Evolutionary conservation across 2,113 vertebrate genomes (phyloP), one percentile per base, ranked within the genome.

Genomic region (Laticauda colubrina): DNA sequence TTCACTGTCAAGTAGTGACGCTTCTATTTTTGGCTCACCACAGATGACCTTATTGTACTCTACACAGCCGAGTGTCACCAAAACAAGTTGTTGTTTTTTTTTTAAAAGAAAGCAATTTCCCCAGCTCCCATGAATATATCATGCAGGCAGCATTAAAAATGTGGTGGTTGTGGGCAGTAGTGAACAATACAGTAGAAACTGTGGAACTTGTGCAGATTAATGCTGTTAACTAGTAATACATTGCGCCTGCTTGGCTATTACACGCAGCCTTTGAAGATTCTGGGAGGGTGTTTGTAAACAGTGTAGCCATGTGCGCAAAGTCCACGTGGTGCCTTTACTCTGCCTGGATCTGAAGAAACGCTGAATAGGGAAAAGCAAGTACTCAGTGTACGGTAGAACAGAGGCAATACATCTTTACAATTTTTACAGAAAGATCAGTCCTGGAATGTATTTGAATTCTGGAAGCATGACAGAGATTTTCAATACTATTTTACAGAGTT

Each of bases 261-360:
- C 89, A 0, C 0, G 93, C 55, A 92, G 87, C 89, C 93, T 64
- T 0, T 5, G 89, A 93, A 95, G 97, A 7, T 69, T 93, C 94
- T 0, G 29, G 94, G 91, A 91, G 5, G 1, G 89, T 96, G 97
- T 97, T 97, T 97, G 95, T 97, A 97, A 98, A 97, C 90, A 97
- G 93, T 0, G 0, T 0, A 18, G 94, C 96, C 97, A 96, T 0
- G 93, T 94, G 96, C 92, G 2, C 0, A 0, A 1, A 0, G 75
- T 85, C 95, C 96, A 95, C 15, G 15, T 97, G 95, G 92, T 91
- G 86, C 0, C 89, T 92, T 0, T 0, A 48, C 34, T 45, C 90
- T 0, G 0, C 18, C 89, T 9, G 43, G 95, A 95, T 92, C 93
- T 94, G 95, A 89, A 94, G 88, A 93, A 89, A 94, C 29, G 3